phyloP scores from a whole-genome alignment of 1,140 invertebrate genomes.

The Bombus polaris region DNA sequence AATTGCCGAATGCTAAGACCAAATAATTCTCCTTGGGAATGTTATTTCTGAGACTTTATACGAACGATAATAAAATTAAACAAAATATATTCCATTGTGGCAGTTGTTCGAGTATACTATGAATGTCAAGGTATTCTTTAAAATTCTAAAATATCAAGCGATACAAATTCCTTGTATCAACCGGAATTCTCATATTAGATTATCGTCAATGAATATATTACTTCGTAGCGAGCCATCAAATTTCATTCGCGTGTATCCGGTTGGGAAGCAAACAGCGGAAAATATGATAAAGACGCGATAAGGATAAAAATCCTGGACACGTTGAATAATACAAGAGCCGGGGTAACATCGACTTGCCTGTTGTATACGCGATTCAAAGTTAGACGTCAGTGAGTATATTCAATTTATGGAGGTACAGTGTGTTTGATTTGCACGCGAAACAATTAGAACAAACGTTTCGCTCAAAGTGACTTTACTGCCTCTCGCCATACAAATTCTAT shows the following conservation, averaged over 20 bases:
- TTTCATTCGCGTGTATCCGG: constrained; percentile 40
- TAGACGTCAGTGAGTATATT: constrained; percentile 2
- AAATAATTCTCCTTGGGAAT: not conserved
- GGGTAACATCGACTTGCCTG: not conserved
- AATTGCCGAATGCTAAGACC: constrained; percentile 43
- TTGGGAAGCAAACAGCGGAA: constrained; percentile 18
- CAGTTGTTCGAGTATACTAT: not conserved
- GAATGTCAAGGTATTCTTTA: not conserved
- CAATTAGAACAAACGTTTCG: constrained; percentile 10
- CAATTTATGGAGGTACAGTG: not conserved
- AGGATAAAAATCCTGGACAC: constrained; percentile 24
- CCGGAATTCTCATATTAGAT: not conserved
- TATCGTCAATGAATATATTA: constrained; percentile 41
- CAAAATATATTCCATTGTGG: no score
- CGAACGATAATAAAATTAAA: no score
- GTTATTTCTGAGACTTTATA: not conserved
- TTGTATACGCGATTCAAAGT: not conserved
- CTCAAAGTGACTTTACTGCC: not conserved
- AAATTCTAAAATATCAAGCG: not conserved
- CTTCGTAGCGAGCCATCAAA: constrained; percentile 1
- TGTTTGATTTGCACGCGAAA: constrained; percentile 13
- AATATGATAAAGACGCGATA: constrained; percentile 19
- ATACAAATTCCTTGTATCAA: no score
- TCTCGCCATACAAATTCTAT: not conserved
- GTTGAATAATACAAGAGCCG: constrained; percentile 16